Evolutionary conservation across 2,888 invertebrate species (phyloP), one percentile per base, ranked within the genome.

Genomic region (Eristalinus sepulchralis): DNA sequence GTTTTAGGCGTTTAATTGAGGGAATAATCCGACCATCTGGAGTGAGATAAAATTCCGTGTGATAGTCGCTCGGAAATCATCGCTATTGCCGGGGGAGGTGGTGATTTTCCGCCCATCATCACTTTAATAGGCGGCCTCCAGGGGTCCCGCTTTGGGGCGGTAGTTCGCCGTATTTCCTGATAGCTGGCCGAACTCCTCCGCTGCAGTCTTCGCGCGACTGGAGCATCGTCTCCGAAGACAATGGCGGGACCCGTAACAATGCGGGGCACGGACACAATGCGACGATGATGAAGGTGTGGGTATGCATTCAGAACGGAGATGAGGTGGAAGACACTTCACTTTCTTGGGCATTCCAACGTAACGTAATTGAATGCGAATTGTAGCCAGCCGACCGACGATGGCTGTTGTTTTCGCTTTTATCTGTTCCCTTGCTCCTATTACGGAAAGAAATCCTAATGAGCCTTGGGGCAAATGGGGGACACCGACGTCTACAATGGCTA

Each of bases 81-180:
- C n/a, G 11, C n/a, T 80, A 76, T 84, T 79, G 75, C 70, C 64
- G 22, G 55, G 17, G 57, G 39, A 39, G 75, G 62, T 57, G 75
- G 62, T 57, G 75, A 80, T 84, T 80, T 84, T 67, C 66, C 76
- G 80, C 80, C 80, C 70, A 80, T 84, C 79, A 84, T 76, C 75
- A 71, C 80, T 75, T 76, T 80, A 76, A 84, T 84, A 47, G 75
- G 3, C 66, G 24, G 47, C 68, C 39, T 59, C 70, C 39, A 76
- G 59, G 62, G 76, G 57, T 60, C 53, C 55, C 13, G 1, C 62
- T 22, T 13, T 53, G 33, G 24, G 53, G 27, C 27, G 33, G 53
- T 57, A 22, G n/a, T 66, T 66, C 17, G 60, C 72, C 53, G 60
- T 62, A 72, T 78, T 78, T 83, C 78, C 78, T 72, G 82, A 66